These are phyloP conservation scores for Cosmorhoe ocellata DNA, from an alignment of 2,888 invertebrate genomes.

Conservation along the genomic window DNA sequence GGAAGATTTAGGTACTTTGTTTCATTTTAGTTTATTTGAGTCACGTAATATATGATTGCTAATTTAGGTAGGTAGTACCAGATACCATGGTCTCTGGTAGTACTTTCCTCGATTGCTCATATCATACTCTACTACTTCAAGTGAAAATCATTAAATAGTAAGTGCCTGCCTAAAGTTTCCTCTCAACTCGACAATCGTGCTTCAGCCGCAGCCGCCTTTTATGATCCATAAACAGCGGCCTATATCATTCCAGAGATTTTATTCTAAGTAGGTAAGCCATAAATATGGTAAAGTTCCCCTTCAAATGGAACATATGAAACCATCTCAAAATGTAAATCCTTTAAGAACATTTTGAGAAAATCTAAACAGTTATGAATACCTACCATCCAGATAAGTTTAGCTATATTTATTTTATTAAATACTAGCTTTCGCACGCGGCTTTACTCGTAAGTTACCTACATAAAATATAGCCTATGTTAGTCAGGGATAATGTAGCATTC, in stretches of 20 bases:
- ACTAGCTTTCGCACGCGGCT: no score
- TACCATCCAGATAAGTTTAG: no score
- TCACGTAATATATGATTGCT: no score
- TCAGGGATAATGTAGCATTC: no score
- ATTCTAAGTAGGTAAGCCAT: conserved; percentile 47
- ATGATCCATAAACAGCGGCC: conserved; percentile 53
- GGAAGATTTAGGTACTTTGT: no score
- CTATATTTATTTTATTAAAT: no score
- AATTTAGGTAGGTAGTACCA: background rate
- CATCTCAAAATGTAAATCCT: conserved; percentile 34
- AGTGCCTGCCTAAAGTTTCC: conserved; percentile 47
- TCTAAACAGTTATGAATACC: no score
- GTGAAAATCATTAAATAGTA: conserved; percentile 44
- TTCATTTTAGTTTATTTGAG: no score
- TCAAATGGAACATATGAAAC: conserved; percentile 46
- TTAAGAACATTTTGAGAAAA: background rate
- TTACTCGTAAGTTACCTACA: no score
- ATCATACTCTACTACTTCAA: conserved; percentile 39
- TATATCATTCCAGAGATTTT: conserved; percentile 51
- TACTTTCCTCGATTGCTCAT: no score
- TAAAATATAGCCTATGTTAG: no score
- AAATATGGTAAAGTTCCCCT: conserved; percentile 45
- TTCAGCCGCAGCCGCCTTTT: conserved; percentile 44
- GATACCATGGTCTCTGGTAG: no score
- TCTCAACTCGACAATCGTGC: conserved; percentile 41